Conservation (phyloP, 2,888 invertebrate genomes). For the Conus canariensis region DNA sequence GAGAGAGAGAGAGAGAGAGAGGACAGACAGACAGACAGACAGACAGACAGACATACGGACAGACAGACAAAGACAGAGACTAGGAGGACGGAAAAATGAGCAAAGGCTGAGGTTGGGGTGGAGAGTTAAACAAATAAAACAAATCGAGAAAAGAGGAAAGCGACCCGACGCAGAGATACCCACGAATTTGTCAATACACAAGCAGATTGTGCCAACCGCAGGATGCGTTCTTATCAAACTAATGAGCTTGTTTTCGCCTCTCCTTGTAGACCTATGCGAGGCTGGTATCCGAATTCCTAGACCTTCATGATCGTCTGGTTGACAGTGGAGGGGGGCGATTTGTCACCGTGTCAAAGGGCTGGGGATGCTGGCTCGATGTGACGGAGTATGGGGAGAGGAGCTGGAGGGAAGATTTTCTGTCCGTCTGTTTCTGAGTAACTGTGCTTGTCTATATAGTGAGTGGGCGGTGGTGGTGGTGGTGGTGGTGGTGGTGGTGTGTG, state of each 20-base stretch:
- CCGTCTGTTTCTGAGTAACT: too few species aligned
- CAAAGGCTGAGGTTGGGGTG: neutral
- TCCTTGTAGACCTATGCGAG: neutral
- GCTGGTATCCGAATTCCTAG: neutral
- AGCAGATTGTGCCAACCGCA: neutral
- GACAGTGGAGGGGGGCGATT: neutral
- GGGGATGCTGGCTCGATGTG: neutral
- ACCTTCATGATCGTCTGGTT: neutral
- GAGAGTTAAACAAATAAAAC: neutral
- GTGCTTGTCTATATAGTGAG: too few species aligned
- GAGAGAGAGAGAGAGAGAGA: too few species aligned
- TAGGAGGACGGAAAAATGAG: neutral
- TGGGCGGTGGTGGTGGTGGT: too few species aligned
- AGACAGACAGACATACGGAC: neutral
- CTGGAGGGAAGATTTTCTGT: neutral
- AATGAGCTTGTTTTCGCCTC: conserved; percentile 21
- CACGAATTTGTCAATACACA: neutral
- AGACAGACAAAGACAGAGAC: neutral
- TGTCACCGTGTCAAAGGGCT: conserved; percentile 3
- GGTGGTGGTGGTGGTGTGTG: too few species aligned
- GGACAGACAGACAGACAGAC: neutral
- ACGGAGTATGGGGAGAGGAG: neutral
- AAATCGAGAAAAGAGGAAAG: neutral
- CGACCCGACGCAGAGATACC: too few species aligned
- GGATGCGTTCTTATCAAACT: neutral